Conservation (phyloP, 2,113 vertebrate genomes). For the Pteruthius melanotis region DNA sequence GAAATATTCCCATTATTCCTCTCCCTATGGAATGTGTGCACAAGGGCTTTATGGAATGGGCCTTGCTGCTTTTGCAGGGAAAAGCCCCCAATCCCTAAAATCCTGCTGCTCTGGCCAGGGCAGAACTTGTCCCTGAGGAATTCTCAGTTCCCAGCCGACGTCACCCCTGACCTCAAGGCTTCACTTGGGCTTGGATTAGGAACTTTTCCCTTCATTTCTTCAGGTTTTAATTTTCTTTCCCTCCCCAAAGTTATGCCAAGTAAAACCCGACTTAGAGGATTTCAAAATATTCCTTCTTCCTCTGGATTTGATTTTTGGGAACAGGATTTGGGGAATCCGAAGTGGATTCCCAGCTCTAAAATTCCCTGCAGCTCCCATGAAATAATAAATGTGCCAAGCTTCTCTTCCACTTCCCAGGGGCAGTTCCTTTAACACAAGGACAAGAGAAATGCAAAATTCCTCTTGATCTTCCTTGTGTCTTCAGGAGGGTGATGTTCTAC, state of each 20-base stretch:
- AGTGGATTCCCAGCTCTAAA: neutral
- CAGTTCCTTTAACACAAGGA: neutral
- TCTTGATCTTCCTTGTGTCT: neutral
- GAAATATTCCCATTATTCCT: neutral
- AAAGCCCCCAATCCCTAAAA: neutral
- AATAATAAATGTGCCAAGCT: neutral
- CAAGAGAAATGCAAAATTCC: neutral
- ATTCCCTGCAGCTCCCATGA: neutral
- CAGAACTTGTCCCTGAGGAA: neutral
- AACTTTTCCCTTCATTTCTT: neutral
- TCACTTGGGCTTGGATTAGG: neutral
- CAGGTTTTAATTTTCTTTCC: neutral
- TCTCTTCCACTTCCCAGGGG: neutral
- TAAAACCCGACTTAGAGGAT: neutral
- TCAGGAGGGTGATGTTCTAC: neutral
- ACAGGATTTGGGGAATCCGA: neutral
- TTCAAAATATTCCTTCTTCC: neutral
- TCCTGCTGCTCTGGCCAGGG: neutral
- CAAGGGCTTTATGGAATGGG: too few relatives aligned
- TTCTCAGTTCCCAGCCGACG: rapidly evolving
- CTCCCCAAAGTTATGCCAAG: neutral
- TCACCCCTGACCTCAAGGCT: neutral
- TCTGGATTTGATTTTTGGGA: neutral
- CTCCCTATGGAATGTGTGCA: neutral
- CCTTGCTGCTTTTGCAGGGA: neutral